Evolutionary conservation across 2,888 invertebrate genomes (phyloP).

Genomic region (Phytoseiulus persimilis): DNA sequence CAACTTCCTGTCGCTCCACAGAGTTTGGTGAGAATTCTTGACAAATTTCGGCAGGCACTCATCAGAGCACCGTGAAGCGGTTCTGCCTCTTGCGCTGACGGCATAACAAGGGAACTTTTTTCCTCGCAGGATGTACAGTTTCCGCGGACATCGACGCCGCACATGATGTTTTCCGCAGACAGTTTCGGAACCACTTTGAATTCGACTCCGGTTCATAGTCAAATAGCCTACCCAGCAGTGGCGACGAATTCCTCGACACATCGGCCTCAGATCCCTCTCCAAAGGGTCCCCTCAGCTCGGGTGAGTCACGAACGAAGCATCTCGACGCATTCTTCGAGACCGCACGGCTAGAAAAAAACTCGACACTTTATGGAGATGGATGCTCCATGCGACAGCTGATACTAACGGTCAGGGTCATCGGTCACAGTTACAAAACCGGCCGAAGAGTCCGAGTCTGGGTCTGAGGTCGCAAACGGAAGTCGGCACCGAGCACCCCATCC

Average conservation of each 20-base stretch:
- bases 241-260: neutral
- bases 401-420: neutral
- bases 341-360: neutral
- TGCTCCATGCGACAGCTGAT: neutral
- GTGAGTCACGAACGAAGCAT: neutral
- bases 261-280: conserved; percentile 17
- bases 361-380: neutral
- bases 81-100: too few species aligned
- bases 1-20: conserved; percentile 6
- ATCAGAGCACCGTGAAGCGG: too few species aligned
- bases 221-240: neutral
- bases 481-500: conserved; percentile 28
- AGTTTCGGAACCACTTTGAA: neutral
- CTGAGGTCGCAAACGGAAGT: conserved; percentile 8
- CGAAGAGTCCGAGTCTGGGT: conserved; percentile 33
- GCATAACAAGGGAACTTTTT: too few species aligned
- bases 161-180: neutral
- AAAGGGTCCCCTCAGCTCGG: conserved; percentile 34
- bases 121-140: conserved; percentile 6
- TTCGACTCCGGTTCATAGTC: conserved; percentile 32
- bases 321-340: too few species aligned
- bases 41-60: neutral
- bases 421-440: conserved; percentile 13
- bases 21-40: neutral
- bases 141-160: conserved; percentile 21